These are phyloP conservation scores for Atlantisia rogersi DNA, from an alignment of 2,113 vertebrate species.

Conservation along the genomic window DNA sequence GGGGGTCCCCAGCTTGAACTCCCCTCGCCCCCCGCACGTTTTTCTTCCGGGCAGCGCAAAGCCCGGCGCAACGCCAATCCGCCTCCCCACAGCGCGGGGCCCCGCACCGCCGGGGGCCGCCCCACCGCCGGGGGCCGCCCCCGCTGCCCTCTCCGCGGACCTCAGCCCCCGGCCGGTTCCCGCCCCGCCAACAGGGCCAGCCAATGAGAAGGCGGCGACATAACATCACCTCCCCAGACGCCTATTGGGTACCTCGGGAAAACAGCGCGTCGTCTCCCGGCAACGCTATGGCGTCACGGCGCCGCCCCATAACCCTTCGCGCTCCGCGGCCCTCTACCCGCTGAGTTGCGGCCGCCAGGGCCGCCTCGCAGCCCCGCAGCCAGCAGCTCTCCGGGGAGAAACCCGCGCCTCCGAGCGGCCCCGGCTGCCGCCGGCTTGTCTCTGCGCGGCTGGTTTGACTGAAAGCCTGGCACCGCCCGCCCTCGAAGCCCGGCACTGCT, in stretches of 20 bases:
- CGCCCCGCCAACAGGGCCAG: neutral
- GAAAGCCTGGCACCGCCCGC: neutral
- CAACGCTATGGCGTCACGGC: neutral
- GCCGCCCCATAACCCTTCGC: neutral
- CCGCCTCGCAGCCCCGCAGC: too few relatives aligned
- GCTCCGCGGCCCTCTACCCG: neutral
- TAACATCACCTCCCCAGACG: slow-evolving; percentile 23
- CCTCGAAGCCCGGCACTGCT: rapidly evolving
- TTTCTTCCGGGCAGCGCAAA: neutral
- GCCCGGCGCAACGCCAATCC: neutral
- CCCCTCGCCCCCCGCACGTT: rapidly evolving
- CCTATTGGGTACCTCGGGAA: neutral
- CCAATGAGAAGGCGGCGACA: neutral
- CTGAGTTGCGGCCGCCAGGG: neutral
- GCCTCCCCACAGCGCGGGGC: too few relatives aligned
- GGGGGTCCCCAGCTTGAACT: too few relatives aligned
- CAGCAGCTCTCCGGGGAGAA: neutral
- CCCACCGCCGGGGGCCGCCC: too few relatives aligned
- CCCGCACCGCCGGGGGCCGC: neutral
- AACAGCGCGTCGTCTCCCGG: neutral
- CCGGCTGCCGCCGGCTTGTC: too few relatives aligned
- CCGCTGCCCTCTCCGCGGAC: neutral
- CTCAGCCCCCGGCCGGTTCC: neutral
- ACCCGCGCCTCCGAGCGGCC: rapidly evolving
- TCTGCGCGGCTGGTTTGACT: rapidly evolving